Conservation (phyloP, 2,113 vertebrate genomes). For the Elephantulus edwardii region DNA sequence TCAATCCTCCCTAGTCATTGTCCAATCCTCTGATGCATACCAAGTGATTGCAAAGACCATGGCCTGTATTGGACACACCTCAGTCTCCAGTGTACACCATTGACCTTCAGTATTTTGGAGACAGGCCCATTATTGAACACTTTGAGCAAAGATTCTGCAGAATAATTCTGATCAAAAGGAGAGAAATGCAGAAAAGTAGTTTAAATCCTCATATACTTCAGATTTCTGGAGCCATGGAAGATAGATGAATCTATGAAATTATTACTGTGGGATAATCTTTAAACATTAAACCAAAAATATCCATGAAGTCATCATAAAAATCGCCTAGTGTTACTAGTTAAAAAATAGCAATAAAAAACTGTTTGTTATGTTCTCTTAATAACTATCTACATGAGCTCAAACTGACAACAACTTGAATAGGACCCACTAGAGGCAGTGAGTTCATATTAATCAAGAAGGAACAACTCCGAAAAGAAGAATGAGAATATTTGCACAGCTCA, state of each 20-base stretch:
- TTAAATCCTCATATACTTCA: background rate
- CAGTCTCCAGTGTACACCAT: no score
- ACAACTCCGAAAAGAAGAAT: background rate
- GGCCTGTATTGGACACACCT: no score
- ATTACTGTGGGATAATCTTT: background rate
- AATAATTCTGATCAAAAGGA: background rate
- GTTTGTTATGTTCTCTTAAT: background rate
- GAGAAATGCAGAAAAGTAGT: background rate
- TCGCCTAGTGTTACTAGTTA: background rate
- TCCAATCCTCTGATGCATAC: no score
- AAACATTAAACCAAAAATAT: background rate
- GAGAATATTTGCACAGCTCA: background rate
- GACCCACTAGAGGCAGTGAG: background rate
- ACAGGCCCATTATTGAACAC: background rate
- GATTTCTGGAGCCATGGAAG: background rate
- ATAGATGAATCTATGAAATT: background rate
- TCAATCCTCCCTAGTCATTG: no score
- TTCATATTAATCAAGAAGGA: background rate
- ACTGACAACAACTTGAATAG: background rate
- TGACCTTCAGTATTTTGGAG: no score
- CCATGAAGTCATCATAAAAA: background rate
- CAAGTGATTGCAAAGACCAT: no score
- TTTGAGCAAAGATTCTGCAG: background rate
- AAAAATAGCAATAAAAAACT: no score
- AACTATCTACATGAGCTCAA: background rate